These are phyloP conservation scores for Phaethornis superciliosus DNA, from an alignment of 2,113 vertebrate genomes.

Conservation along the genomic window DNA sequence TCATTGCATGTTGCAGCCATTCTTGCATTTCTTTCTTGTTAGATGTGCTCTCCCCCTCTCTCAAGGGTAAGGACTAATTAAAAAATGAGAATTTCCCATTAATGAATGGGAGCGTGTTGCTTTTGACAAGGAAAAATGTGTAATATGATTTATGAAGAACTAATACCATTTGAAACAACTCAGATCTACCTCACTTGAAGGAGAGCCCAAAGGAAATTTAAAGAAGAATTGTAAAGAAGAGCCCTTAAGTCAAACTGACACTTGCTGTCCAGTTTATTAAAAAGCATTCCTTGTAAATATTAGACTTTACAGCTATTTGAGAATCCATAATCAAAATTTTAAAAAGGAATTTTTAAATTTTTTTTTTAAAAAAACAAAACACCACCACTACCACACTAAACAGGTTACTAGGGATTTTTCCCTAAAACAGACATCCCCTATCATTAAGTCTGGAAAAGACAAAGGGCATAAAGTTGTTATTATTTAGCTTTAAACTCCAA, in stretches of 20 bases:
- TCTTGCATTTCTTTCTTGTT: background rate
- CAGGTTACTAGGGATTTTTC: background rate
- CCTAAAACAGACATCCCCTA: background rate
- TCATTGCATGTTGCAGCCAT: background rate
- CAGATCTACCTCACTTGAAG: slow-evolving; percentile 47
- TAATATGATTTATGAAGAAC: slow-evolving; percentile 48
- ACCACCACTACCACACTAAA: background rate
- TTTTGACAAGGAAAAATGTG: slow-evolving; percentile 10
- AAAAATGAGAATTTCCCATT: background rate
- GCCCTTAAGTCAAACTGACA: slow-evolving; percentile 9
- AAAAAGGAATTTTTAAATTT: background rate
- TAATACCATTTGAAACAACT: slow-evolving; percentile 19
- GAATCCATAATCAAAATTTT: background rate
- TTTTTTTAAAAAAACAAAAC: background rate
- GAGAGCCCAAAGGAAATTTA: slow-evolving; percentile 44
- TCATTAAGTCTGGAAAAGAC: background rate
- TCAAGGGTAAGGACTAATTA: background rate
- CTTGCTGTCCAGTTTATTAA: background rate
- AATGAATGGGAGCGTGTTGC: background rate
- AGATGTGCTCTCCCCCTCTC: background rate
- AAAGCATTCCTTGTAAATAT: background rate
- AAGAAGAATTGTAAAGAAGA: background rate
- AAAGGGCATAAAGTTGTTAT: background rate
- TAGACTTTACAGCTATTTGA: background rate
- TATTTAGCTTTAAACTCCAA: background rate